Conservation (phyloP, 2,888 invertebrate genomes). For the Amphipoea lucens region DNA sequence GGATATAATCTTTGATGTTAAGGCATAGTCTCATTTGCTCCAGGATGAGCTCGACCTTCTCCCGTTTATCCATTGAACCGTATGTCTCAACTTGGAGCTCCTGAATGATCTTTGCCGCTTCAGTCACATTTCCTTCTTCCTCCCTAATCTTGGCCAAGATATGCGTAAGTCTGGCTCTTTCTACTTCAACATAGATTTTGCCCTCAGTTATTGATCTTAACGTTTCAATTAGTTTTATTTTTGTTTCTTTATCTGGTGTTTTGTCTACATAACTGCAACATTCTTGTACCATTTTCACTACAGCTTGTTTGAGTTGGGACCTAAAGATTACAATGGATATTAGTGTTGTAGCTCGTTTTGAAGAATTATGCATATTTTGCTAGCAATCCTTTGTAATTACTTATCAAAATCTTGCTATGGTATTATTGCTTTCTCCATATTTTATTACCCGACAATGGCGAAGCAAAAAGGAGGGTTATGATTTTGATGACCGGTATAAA, state of each 20-base stretch:
- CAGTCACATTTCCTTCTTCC: conserved; percentile 95
- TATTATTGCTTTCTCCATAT: not conserved
- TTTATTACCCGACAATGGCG: too few species aligned
- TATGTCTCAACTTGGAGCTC: conserved; percentile 99
- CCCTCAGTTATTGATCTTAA: conserved; percentile 98
- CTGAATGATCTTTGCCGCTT: conserved; percentile 98
- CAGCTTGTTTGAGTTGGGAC: conserved; percentile 98
- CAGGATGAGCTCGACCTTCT: conserved; percentile 98
- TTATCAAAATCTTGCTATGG: not conserved
- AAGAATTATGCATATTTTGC: not conserved
- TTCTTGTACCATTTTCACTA: conserved; percentile 99
- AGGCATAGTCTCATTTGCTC: conserved; percentile 99
- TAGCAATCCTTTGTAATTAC: not conserved
- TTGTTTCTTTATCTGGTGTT: conserved; percentile 96
- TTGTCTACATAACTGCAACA: conserved; percentile 98
- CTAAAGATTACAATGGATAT: conserved; percentile 71
- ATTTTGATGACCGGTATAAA: too few species aligned
- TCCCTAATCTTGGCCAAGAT: conserved; percentile 96
- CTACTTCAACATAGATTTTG: conserved; percentile 99
- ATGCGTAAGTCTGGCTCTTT: conserved; percentile 98
- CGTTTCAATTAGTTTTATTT: conserved; percentile 98
- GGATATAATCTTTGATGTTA: conserved; percentile 98
- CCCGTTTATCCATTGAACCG: conserved; percentile 99
- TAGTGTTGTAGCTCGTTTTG: not conserved
- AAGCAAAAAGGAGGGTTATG: too few species aligned